Conservation (phyloP, 2,797 vertebrate genomes). For the Bufotes viridis region DNA sequence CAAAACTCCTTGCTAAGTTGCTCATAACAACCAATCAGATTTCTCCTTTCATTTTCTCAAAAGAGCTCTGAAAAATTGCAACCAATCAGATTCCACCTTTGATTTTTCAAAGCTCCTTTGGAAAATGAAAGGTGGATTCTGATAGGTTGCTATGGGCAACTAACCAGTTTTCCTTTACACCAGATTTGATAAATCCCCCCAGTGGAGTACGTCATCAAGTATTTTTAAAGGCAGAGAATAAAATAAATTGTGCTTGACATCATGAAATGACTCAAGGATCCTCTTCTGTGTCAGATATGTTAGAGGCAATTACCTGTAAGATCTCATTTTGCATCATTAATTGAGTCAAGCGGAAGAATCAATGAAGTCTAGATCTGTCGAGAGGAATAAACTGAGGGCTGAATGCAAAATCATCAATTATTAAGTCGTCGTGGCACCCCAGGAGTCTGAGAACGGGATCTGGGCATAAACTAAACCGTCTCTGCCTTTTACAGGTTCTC, state of each 20-base stretch:
- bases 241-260: background rate
- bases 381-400: constrained; percentile 9
- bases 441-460: background rate
- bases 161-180: too few species aligned
- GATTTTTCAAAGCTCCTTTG: too few species aligned
- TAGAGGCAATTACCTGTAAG: constrained; percentile 27
- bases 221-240: background rate
- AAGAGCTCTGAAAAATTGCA: too few species aligned
- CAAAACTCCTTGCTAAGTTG: too few species aligned
- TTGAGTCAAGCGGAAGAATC: constrained; percentile 16
- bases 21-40: too few species aligned
- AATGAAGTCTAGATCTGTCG: constrained; percentile 32
- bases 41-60: too few species aligned
- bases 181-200: too few species aligned
- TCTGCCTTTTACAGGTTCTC: background rate
- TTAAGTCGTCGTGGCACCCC: background rate
- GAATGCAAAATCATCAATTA: constrained; percentile 15
- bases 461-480: background rate
- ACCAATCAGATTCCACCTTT: too few species aligned
- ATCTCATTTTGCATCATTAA: constrained; percentile 31
- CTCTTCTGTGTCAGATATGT: constrained; percentile 11
- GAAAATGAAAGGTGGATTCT: too few species aligned
- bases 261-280: constrained; percentile 10
- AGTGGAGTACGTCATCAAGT: background rate
- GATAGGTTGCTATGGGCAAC: too few species aligned